A percentile compares a stretch with the other conserved stretches of the same genome.
Evolutionary conservation across 2,888 invertebrate species (phyloP).

Genomic region (Sphinx pinastri): DNA sequence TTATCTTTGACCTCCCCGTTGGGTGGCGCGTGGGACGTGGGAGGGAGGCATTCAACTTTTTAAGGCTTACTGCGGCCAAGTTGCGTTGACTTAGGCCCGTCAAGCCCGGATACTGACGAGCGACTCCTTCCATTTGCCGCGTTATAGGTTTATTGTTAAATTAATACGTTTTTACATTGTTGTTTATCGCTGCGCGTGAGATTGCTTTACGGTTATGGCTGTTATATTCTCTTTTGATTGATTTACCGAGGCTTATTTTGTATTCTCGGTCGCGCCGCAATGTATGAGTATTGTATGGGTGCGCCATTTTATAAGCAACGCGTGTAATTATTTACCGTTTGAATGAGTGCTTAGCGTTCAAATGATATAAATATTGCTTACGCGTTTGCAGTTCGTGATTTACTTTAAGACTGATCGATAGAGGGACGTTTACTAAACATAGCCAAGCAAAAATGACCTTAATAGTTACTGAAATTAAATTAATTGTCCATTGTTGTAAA

Average conservation of each 20-base stretch:
- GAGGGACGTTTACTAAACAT: background rate
- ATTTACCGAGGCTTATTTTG: slow-evolving; percentile 43
- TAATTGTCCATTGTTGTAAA: background rate
- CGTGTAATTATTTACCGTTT: slow-evolving; percentile 26
- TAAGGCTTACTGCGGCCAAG: slow-evolving; percentile 20
- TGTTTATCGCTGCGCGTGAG: slow-evolving; percentile 56
- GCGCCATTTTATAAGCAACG: slow-evolving; percentile 32
- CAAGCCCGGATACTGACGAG: too few relatives aligned
- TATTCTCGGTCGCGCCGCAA: slow-evolving; percentile 42
- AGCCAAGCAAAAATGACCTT: too few relatives aligned
- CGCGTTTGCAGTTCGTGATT: background rate
- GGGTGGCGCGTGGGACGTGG: slow-evolving; percentile 13
- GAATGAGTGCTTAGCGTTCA: slow-evolving; percentile 19
- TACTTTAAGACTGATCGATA: background rate
- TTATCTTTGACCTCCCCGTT: slow-evolving; percentile 28
- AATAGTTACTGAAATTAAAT: too few relatives aligned
- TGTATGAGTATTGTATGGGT: slow-evolving; percentile 30
- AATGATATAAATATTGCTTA: slow-evolving; percentile 1
- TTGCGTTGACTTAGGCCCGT: slow-evolving; percentile 7
- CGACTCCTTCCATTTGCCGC: background rate
- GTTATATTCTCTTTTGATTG: slow-evolving; percentile 46
- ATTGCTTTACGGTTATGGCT: slow-evolving; percentile 51
- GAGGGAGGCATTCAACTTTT: slow-evolving; percentile 25
- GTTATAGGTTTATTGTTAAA: slow-evolving; percentile 55
- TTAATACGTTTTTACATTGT: slow-evolving; percentile 65